Percentiles rank a stretch among this genome's conserved stretches.
These are phyloP conservation scores for Operophtera brumata DNA, from an alignment of 2,888 invertebrate genomes.

Conservation along the genomic window DNA sequence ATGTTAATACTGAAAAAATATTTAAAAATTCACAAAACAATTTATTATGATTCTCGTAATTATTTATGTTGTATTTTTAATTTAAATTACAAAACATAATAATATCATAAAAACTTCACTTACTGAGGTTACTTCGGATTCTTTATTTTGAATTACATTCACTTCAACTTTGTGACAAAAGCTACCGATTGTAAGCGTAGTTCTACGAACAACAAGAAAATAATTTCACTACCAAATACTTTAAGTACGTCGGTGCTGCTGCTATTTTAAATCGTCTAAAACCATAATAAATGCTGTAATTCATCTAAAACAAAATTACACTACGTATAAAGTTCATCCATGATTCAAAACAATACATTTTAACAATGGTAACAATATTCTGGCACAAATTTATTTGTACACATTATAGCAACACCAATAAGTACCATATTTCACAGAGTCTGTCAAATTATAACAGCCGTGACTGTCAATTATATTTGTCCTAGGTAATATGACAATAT, in stretches of 20 bases:
- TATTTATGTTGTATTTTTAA: conserved; percentile 6
- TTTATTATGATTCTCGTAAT: conserved; percentile 15
- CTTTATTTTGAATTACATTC: conserved; percentile 11
- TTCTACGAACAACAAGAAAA: conserved; percentile 5
- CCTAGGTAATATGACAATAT: too few relatives aligned
- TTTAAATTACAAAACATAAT: conserved; percentile 21
- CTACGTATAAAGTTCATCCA: conserved; percentile 31
- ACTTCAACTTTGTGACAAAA: conserved; percentile 25
- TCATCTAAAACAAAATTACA: conserved; percentile 42
- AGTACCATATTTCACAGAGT: neutral
- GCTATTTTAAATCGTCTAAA: conserved; percentile 44
- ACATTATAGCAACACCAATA: conserved; percentile 17
- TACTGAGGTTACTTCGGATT: conserved; percentile 25
- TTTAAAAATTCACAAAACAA: conserved; percentile 35
- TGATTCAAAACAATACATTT: conserved; percentile 34
- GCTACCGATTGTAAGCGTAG: conserved; percentile 10
- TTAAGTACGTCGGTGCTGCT: conserved; percentile 67
- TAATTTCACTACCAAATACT: conserved; percentile 16
- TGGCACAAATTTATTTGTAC: conserved; percentile 54
- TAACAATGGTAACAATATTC: conserved; percentile 41
- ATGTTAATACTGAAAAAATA: conserved; percentile 52
- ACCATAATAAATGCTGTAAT: conserved; percentile 65
- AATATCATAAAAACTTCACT: conserved; percentile 15
- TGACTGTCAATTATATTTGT: too few relatives aligned
- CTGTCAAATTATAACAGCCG: too few relatives aligned